phyloP scores from a whole-genome alignment of 2,888 invertebrate genomes.

The Esperia sulphurella region DNA sequence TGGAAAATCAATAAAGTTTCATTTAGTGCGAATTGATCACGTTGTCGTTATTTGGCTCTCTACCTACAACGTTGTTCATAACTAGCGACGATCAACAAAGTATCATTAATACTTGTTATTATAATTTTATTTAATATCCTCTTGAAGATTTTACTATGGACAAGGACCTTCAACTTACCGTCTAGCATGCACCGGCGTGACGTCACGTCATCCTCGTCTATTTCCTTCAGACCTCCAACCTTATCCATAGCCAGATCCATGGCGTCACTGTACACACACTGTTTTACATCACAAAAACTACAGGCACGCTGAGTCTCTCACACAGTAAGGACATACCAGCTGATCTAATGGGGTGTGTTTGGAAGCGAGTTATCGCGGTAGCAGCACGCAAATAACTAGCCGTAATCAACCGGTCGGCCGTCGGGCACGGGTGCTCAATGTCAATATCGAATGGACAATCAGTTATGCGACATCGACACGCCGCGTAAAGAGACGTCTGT shows the following conservation, averaged over 20 bases:
- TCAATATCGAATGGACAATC: conserved; percentile 74
- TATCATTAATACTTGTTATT: not conserved
- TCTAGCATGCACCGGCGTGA: conserved; percentile 73
- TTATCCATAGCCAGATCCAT: conserved; percentile 65
- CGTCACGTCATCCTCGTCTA: conserved; percentile 61
- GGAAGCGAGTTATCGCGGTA: conserved; percentile 54
- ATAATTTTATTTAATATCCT: not conserved
- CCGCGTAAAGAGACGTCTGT: conserved; percentile 57
- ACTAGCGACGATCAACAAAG: too few relatives aligned
- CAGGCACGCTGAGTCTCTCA: conserved; percentile 37
- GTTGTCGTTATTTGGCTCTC: too few relatives aligned
- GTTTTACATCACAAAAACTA: conserved; percentile 42
- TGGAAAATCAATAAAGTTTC: conserved; percentile 23
- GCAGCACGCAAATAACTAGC: conserved; percentile 66
- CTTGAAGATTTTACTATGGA: not conserved
- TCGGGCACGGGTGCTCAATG: conserved; percentile 64
- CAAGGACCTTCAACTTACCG: conserved; percentile 45
- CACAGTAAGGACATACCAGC: conserved; percentile 33
- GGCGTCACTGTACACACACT: conserved; percentile 36
- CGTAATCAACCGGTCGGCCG: conserved; percentile 55
- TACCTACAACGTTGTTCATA: too few relatives aligned
- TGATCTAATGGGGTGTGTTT: conserved; percentile 30
- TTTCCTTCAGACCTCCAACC: conserved; percentile 45
- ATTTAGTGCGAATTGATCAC: not conserved
- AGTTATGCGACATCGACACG: conserved; percentile 71